Evolutionary conservation across 2,797 vertebrate species (phyloP).

Genomic region (Helostoma temminkii): DNA sequence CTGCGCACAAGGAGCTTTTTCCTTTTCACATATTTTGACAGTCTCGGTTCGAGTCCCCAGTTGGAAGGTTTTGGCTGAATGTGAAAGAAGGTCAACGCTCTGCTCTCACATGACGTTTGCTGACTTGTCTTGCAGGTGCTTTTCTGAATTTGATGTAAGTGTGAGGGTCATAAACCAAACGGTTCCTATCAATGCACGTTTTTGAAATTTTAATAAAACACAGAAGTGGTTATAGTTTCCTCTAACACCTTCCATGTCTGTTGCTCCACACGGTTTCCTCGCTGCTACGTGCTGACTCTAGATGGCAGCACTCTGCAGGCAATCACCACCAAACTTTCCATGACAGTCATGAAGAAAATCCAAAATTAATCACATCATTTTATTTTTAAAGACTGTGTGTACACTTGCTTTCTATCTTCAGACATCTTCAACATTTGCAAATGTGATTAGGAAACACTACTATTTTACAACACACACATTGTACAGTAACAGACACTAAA

Average conservation of each 20-base stretch:
- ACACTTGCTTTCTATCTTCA: no score
- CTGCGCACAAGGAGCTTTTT: slow-evolving; percentile 56
- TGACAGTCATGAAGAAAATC: no score
- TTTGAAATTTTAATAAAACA: background rate
- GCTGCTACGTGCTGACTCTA: slow-evolving; percentile 7
- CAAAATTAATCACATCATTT: no score
- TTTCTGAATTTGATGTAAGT: background rate
- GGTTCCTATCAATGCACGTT: background rate
- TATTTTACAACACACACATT: no score
- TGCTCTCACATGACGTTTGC: slow-evolving; percentile 69
- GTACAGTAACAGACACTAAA: no score
- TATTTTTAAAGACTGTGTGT: no score
- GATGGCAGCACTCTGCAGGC: slow-evolving; percentile 62
- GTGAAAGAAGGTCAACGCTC: slow-evolving; percentile 1
- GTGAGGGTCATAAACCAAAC: background rate
- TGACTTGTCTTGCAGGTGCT: slow-evolving; percentile 54
- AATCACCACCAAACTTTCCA: background rate
- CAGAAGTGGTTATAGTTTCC: no score
- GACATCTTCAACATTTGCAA: no score
- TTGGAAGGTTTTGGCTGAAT: background rate
- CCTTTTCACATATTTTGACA: slow-evolving; percentile 73
- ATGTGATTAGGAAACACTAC: no score
- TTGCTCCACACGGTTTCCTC: background rate
- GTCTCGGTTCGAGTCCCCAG: slow-evolving; percentile 61
- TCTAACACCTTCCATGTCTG: background rate